Conservation (phyloP, 53 echinoderm and acorn worm genomes). For the Astropecten irregularis region DNA sequence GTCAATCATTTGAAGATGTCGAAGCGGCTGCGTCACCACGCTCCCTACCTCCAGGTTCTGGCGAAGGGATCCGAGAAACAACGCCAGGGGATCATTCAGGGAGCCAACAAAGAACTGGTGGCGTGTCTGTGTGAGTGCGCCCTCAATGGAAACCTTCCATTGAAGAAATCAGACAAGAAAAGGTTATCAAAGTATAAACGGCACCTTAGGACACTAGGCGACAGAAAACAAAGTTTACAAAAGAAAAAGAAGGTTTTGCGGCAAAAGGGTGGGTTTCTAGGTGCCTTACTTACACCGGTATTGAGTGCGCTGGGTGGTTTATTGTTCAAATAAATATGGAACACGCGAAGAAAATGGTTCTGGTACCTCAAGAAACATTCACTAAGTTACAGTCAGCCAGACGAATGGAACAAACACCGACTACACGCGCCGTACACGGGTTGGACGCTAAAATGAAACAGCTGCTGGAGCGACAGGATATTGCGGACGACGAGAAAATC, state of each 20-base stretch:
- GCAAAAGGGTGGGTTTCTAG: slow-evolving; percentile 70
- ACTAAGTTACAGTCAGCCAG: slow-evolving; percentile 54
- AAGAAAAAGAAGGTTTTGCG: too few species aligned
- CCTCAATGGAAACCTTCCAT: slow-evolving; percentile 52
- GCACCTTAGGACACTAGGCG: slow-evolving; percentile 48
- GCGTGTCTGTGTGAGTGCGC: too few species aligned
- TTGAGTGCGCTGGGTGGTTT: slow-evolving; percentile 36
- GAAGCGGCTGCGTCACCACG: slow-evolving; percentile 50
- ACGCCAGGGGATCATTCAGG: slow-evolving; percentile 63
- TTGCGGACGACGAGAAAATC: slow-evolving; percentile 48
- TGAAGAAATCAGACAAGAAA: slow-evolving; percentile 55
- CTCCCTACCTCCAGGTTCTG: slow-evolving; percentile 65
- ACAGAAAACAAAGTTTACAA: slow-evolving; percentile 65
- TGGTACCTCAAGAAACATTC: slow-evolving; percentile 68
- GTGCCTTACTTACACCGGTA: slow-evolving; percentile 35
- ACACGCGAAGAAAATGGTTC: slow-evolving; percentile 71
- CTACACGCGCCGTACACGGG: slow-evolving; percentile 25
- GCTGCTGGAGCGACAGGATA: slow-evolving; percentile 37
- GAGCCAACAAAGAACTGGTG: slow-evolving; percentile 62
- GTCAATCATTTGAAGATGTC: slow-evolving; percentile 50
- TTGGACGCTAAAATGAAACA: slow-evolving; percentile 59
- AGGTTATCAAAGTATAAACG: slow-evolving; percentile 49
- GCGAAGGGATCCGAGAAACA: slow-evolving; percentile 63
- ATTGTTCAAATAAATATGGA: slow-evolving; percentile 62
- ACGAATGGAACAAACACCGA: slow-evolving; percentile 48